These are phyloP conservation scores for Psophia crepitans DNA, from an alignment of 2,113 vertebrate species.

Conservation along the genomic window DNA sequence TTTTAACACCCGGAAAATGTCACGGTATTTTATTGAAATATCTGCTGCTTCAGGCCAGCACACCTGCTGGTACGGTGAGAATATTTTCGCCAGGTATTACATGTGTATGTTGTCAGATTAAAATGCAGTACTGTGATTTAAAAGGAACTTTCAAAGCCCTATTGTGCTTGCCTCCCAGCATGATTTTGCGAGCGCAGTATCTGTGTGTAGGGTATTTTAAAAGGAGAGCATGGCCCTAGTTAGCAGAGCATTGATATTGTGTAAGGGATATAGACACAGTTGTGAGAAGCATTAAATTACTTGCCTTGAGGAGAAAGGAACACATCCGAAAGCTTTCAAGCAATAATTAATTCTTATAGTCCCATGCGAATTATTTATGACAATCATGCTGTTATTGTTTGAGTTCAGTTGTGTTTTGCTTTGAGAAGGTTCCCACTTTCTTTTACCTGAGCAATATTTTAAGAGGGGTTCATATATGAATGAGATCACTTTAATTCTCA, in stretches of 20 bases:
- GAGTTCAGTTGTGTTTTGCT: not conserved
- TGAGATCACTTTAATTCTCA: not conserved
- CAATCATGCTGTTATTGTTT: not conserved
- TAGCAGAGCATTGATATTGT: not conserved
- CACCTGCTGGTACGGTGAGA: not conserved
- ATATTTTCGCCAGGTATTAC: not conserved
- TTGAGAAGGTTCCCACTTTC: not conserved
- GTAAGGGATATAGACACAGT: not conserved
- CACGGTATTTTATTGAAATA: not conserved
- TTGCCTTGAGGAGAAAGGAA: not conserved
- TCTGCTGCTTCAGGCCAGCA: not conserved
- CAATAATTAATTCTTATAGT: not conserved
- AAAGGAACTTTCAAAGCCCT: not conserved
- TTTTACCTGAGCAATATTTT: not conserved
- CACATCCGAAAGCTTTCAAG: not conserved
- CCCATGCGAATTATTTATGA: not conserved
- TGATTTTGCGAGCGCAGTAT: not conserved
- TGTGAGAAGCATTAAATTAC: not conserved
- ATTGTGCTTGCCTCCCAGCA: not conserved
- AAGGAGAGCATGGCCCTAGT: not conserved
- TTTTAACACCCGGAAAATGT: not conserved
- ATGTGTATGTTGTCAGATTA: not conserved
- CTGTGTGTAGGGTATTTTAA: not conserved
- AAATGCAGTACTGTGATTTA: not conserved
- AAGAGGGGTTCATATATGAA: rapidly evolving